A percentile compares a stretch with the other conserved stretches of the same genome.
phyloP scores from a whole-genome alignment of 2,113 vertebrate genomes.

The Todiramphus chloris region DNA sequence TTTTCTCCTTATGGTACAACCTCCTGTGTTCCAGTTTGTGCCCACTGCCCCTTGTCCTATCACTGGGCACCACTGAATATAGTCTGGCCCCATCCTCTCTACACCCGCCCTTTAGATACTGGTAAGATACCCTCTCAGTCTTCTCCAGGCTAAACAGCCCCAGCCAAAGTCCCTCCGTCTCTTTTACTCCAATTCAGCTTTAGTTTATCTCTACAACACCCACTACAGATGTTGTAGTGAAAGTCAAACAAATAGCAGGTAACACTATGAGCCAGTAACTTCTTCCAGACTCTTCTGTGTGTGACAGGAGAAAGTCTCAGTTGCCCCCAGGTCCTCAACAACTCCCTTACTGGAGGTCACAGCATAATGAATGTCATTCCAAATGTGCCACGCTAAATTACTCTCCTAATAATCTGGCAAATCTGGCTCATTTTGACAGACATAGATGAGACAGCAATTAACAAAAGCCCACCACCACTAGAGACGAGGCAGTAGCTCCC shows the following conservation, averaged over 20 bases:
- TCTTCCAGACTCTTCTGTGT: background rate
- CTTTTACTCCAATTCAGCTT: background rate
- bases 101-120: too few relatives aligned
- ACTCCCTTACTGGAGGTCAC: background rate
- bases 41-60: too few relatives aligned
- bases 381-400: background rate
- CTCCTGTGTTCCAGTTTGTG: too few relatives aligned
- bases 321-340: background rate
- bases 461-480: background rate
- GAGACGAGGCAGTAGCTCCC: background rate
- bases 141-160: too few relatives aligned
- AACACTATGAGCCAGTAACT: background rate
- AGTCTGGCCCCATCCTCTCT: too few relatives aligned
- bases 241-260: background rate
- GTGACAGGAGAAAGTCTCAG: background rate
- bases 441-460: background rate
- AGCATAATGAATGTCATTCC: background rate
- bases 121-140: too few relatives aligned
- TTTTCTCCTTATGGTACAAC: too few relatives aligned
- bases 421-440: background rate
- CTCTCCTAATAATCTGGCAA: background rate
- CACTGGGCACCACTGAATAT: too few relatives aligned
- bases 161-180: too few relatives aligned
- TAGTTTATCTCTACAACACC: background rate
- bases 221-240: background rate